Evolutionary conservation across 1,140 invertebrate species (phyloP), one percentile per base, ranked within the genome.

Genomic region (Trichogramma pretiosum): DNA sequence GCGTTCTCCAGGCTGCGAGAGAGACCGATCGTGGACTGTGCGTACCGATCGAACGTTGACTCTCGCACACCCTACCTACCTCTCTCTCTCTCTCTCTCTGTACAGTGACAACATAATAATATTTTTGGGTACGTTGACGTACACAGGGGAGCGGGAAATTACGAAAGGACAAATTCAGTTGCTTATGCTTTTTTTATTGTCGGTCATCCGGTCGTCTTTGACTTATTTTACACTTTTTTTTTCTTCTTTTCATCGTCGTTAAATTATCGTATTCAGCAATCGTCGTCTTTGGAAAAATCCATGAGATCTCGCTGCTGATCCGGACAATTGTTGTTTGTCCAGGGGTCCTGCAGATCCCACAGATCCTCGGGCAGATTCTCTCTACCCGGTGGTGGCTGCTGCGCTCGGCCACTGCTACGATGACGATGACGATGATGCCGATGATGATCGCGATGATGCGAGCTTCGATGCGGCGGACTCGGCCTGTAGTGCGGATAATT

Each of bases 271-370:
- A 28, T 11, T 7, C 5, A 5, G 24, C 24, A 11, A 28, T 5
- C 24, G 11, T 11, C 24, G 24, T 28, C 5, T 28, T 28, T 11
- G 11, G 24, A n/a, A n/a, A 28, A 44, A 5, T 52, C 26, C 1
- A 55, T 57, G 13, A 57, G 47, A 30, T 55, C 53, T 3, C 50
- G 48, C 11, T 4, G 23, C 10, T 45, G 33, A 3, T 46, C 18
- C 23, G n/a, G n/a, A n/a, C n/a, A n/a, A n/a, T n/a, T n/a, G n/a
- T 57, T 51, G 0, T 17, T 23, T 13, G 49, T 50, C 53, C 53
- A 57, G 0, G 56, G 56, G 36, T 57, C 56, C 0, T 55, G 48
- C 14, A 55, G n/a, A 0, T 55, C 56, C 50, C 53, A 53, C 3
- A 55, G 51, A 50, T 57, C 56, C 2, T 19, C 38, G 30, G 36